Conservation (phyloP, 2,797 vertebrate genomes). For the Lates japonicus region DNA sequence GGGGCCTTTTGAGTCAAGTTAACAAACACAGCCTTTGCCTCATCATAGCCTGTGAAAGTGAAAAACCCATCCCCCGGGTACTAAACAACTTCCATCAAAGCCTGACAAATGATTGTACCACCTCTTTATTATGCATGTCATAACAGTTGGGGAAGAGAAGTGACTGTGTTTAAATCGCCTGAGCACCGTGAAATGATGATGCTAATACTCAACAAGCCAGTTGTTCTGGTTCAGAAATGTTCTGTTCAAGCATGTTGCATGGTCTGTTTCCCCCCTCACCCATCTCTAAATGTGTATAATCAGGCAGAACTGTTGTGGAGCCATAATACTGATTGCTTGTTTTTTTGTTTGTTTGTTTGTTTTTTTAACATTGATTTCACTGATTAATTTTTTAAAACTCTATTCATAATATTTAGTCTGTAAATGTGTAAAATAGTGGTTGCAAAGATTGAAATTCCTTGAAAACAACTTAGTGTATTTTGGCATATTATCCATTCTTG, state of each 20-base stretch:
- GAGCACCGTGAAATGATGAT: conserved; percentile 79
- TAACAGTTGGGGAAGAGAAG: conserved; percentile 57
- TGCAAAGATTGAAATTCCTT: neutral
- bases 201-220: conserved; percentile 62
- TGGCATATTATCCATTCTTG: neutral
- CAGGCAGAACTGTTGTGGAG: conserved; percentile 48
- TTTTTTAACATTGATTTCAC: conserved; percentile 20
- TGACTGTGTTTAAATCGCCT: conserved; percentile 71
- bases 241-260: conserved; percentile 58
- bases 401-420: neutral
- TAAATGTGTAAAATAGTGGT: neutral
- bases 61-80: conserved; percentile 54
- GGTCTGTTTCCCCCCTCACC: conserved; percentile 47
- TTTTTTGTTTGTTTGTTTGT: conserved; percentile 6
- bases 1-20: conserved; percentile 63
- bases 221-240: conserved; percentile 64
- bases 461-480: neutral
- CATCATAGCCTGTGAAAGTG: conserved; percentile 63
- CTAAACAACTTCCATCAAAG: conserved; percentile 72
- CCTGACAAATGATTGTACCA: conserved; percentile 70
- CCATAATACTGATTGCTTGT: conserved; percentile 28
- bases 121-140: conserved; percentile 76
- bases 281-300: conserved; percentile 56
- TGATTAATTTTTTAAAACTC: conserved; percentile 33
- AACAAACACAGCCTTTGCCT: conserved; percentile 64